phyloP scores from a whole-genome alignment of 2,888 invertebrate genomes.

The Aromia moschata region DNA sequence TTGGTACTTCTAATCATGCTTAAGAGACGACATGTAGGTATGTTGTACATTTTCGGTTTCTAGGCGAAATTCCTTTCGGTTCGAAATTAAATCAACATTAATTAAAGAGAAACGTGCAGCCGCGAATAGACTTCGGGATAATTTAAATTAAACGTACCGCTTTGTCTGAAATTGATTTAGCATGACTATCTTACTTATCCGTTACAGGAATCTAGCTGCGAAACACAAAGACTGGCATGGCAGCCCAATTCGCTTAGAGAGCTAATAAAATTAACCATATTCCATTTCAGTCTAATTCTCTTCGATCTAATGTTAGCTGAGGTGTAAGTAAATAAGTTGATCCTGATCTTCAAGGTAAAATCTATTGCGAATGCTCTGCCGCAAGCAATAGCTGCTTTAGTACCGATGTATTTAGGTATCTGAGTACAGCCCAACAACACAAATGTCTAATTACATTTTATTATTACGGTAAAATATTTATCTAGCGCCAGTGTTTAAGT shows the following conservation, averaged over 20 bases:
- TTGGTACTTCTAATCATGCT: too few relatives aligned
- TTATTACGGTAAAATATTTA: too few relatives aligned
- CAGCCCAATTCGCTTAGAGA: neutral
- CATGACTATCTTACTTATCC: constrained; percentile 24
- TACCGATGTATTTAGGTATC: too few relatives aligned
- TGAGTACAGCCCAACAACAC: too few relatives aligned
- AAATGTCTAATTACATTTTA: too few relatives aligned
- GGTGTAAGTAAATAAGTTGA: neutral
- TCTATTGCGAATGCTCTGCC: too few relatives aligned
- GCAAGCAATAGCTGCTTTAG: too few relatives aligned
- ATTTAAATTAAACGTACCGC: constrained; percentile 37
- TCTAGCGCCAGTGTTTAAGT: too few relatives aligned
- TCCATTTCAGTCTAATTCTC: neutral
- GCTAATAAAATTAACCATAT: constrained; percentile 16
- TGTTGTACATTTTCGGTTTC: too few relatives aligned
- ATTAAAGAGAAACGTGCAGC: constrained; percentile 32
- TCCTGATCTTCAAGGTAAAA: too few relatives aligned
- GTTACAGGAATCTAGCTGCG: constrained; percentile 3
- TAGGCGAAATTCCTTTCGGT: neutral
- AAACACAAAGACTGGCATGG: constrained; percentile 16
- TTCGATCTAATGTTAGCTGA: neutral
- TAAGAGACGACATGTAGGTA: too few relatives aligned
- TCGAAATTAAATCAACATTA: constrained; percentile 38
- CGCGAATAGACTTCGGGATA: constrained; percentile 34
- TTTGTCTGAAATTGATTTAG: constrained; percentile 35